Percentiles rank a stretch among this genome's conserved stretches.
Conservation (phyloP, 2,113 vertebrate genomes). For the Semnornis frantzii region DNA sequence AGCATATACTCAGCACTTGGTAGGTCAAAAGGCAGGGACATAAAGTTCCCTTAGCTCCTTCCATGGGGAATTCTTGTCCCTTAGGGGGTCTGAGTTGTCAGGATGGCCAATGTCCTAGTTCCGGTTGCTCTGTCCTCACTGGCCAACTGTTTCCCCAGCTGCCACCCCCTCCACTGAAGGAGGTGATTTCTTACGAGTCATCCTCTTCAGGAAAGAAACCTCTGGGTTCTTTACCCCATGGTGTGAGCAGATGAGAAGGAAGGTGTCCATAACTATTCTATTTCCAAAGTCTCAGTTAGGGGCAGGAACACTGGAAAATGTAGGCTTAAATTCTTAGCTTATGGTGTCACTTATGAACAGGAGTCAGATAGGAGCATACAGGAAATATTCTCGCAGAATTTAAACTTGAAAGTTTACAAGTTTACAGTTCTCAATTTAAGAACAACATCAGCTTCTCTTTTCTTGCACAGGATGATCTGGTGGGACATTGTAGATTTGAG, state of each 20-base stretch:
- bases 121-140: not conserved
- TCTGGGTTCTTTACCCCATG: not conserved
- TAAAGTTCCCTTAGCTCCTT: not conserved
- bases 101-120: not conserved
- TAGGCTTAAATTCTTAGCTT: slow-evolving; percentile 18
- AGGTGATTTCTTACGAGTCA: slow-evolving; percentile 35
- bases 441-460: slow-evolving; percentile 30
- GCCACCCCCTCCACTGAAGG: slow-evolving; percentile 25
- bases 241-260: slow-evolving; percentile 9
- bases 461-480: slow-evolving; percentile 49
- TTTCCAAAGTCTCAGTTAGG: slow-evolving; percentile 32
- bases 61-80: not conserved
- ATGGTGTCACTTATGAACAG: not conserved
- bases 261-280: slow-evolving; percentile 6
- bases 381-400: slow-evolving; percentile 47
- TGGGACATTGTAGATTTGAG: slow-evolving; percentile 38
- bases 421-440: slow-evolving; percentile 48
- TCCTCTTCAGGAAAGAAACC: slow-evolving; percentile 23
- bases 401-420: slow-evolving; percentile 55
- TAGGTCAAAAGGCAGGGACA: slow-evolving; percentile 19
- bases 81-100: slow-evolving; percentile 29
- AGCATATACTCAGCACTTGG: not conserved
- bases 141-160: slow-evolving; percentile 55
- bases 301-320: slow-evolving; percentile 40
- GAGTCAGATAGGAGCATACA: not conserved